Percentiles rank a stretch among this genome's conserved stretches.
These are phyloP conservation scores for Netelia inedita DNA, from an alignment of 2,888 invertebrate species.

Conservation along the genomic window DNA sequence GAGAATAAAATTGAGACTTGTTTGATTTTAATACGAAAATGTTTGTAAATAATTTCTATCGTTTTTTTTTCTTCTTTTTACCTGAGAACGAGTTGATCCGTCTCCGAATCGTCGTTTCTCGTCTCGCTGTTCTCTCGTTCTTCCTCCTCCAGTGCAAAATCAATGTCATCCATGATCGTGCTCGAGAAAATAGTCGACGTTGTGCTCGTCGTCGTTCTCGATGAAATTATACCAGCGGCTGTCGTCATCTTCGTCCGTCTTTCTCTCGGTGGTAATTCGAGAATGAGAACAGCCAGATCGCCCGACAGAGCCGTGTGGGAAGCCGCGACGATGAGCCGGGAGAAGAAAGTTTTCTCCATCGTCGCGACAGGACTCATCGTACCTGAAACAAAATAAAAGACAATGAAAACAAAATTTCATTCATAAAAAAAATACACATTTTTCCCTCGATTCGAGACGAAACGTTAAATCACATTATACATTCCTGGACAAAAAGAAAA, in stretches of 20 bases:
- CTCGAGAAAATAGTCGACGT: conserved; percentile 78
- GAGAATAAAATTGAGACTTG: conserved; percentile 84
- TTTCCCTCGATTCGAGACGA: background rate
- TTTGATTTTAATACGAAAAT: conserved; percentile 81
- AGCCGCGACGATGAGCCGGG: conserved; percentile 89
- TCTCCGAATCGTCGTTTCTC: conserved; percentile 31
- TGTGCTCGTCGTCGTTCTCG: conserved; percentile 82
- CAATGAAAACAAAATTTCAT: background rate
- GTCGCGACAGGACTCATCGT: conserved; percentile 74
- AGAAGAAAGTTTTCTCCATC: conserved; percentile 74
- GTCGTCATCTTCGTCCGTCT: conserved; percentile 77
- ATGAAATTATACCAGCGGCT: conserved; percentile 82
- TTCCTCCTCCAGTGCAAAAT: conserved; percentile 70
- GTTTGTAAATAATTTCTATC: no score
- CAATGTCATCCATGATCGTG: conserved; percentile 71
- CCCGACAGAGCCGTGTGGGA: conserved; percentile 92
- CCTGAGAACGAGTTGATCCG: conserved; percentile 77
- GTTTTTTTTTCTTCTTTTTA: conserved; percentile 35
- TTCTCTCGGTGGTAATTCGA: conserved; percentile 81
- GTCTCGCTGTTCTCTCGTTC: conserved; percentile 58
- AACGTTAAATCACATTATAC: background rate
- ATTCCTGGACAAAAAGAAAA: background rate
- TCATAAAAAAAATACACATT: conserved; percentile 1
- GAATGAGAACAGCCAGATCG: conserved; percentile 91
- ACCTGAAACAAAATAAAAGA: conserved; percentile 69